phyloP scores from a whole-genome alignment of 2,113 vertebrate genomes.

The Cyprinodon tularosa region DNA sequence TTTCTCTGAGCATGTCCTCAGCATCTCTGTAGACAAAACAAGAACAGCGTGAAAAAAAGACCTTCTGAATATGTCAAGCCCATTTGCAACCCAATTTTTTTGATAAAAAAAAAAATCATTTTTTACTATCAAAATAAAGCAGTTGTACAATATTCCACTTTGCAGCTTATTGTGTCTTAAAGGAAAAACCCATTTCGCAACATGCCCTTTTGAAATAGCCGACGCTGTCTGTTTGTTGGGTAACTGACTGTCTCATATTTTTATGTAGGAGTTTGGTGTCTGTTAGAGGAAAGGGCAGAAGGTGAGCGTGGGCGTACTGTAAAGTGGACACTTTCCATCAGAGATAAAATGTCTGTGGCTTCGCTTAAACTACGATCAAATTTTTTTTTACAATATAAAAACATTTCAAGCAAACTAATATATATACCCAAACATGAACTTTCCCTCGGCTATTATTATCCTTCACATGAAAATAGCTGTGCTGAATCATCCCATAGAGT shows the following conservation, averaged over 20 bases:
- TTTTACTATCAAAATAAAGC: background rate
- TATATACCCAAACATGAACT: background rate
- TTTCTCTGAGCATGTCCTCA: conserved; percentile 82
- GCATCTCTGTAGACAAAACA: conserved; percentile 76
- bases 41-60: background rate
- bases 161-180: background rate
- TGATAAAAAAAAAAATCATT: background rate
- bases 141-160: background rate
- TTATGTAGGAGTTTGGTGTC: conserved; percentile 16
- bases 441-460: background rate
- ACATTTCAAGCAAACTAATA: background rate
- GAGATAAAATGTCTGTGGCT: background rate
- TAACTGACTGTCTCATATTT: background rate
- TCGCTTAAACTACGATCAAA: no score
- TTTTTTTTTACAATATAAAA: background rate
- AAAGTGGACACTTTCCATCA: conserved; percentile 16
- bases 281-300: conserved; percentile 2
- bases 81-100: background rate
- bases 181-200: conserved; percentile 23
- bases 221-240: background rate
- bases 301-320: background rate
- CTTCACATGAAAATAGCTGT: background rate
- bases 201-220: conserved; percentile 19
- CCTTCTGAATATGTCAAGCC: background rate
- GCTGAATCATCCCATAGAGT: background rate